These are phyloP conservation scores for Pelodiscus sinensis DNA, from an alignment of 2,113 vertebrate species.

Conservation along the genomic window DNA sequence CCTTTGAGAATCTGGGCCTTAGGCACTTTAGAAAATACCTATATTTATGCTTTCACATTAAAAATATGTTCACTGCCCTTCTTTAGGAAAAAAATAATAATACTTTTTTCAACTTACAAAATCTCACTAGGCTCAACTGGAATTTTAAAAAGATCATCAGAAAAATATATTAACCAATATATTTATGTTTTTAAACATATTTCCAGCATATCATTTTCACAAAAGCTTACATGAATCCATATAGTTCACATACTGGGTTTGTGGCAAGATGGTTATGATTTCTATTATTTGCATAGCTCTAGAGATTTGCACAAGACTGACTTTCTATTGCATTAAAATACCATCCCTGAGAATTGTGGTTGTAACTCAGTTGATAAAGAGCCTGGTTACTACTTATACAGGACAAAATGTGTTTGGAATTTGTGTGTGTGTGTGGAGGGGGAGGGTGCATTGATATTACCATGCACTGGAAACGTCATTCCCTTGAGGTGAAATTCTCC, in stretches of 20 bases:
- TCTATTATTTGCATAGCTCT: not conserved
- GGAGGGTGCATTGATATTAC: not conserved
- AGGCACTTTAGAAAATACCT: not conserved
- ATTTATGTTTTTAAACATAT: not conserved
- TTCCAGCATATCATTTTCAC: not conserved
- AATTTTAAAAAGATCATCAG: not conserved
- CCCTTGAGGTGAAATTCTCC: not conserved
- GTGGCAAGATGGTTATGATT: not conserved
- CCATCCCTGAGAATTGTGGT: not conserved
- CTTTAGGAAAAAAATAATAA: not conserved
- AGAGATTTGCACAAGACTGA: not conserved
- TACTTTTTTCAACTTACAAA: not conserved
- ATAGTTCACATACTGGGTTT: not conserved
- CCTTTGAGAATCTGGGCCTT: no score
- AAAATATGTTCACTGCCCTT: not conserved
- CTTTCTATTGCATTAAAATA: not conserved
- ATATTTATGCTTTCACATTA: not conserved
- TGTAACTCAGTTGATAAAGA: not conserved
- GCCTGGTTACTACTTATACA: not conserved
- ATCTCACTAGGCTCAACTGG: not conserved
- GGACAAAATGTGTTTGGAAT: rapidly evolving
- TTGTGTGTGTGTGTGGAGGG: no score
- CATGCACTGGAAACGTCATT: rapidly evolving
- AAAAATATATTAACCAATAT: not conserved
- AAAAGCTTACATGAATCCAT: not conserved